Evolutionary conservation across 2,113 vertebrate species (phyloP).

Genomic region (Megaceryle torquata): DNA sequence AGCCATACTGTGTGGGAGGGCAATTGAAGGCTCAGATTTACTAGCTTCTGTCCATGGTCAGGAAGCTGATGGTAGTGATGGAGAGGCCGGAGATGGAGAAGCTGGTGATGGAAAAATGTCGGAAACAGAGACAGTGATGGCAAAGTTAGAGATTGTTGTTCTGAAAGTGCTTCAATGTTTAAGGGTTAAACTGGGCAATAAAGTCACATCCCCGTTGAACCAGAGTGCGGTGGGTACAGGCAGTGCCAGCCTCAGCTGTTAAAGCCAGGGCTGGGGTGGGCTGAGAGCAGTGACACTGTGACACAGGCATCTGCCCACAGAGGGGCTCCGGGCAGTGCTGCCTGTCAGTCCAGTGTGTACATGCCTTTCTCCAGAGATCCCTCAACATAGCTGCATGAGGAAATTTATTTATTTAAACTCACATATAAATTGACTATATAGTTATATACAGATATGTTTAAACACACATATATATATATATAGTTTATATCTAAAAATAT

Average conservation of each 20-base stretch:
- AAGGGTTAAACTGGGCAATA: background rate
- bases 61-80: background rate
- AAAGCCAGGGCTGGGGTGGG: rapidly evolving
- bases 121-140: background rate
- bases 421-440: background rate
- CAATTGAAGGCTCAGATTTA: background rate
- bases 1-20: background rate
- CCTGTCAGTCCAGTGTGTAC: background rate
- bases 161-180: background rate
- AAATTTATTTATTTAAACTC: background rate
- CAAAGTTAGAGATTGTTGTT: background rate
- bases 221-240: background rate
- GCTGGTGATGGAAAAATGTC: background rate
- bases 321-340: background rate
- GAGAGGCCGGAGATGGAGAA: background rate
- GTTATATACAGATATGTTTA: background rate
- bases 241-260: background rate
- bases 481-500: background rate
- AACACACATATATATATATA: background rate
- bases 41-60: background rate
- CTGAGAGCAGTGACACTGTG: rapidly evolving
- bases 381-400: no score
- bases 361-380: background rate
- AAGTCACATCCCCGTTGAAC: background rate
- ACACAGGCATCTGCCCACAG: no score